Percentiles rank a stretch among this genome's conserved stretches.
Conservation (phyloP, 1,140 invertebrate species). For the Drosophila sulfurigaster region DNA sequence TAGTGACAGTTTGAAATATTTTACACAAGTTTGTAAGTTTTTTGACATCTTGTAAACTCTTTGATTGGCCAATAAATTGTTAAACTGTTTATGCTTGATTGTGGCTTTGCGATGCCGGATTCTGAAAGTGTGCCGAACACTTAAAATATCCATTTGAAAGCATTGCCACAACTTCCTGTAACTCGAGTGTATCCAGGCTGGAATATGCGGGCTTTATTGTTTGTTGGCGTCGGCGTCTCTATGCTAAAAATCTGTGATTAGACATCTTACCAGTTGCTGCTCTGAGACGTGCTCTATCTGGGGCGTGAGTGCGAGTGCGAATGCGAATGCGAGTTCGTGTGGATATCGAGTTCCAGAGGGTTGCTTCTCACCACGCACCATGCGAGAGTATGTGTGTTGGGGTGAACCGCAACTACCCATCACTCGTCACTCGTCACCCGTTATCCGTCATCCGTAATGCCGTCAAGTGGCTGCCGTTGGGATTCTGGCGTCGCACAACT, state of each 20-base stretch:
- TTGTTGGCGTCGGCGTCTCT: slow-evolving; percentile 8
- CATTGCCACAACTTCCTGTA: slow-evolving; percentile 16
- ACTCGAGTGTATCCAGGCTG: slow-evolving; percentile 12
- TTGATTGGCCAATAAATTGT: background rate
- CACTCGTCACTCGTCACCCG: background rate
- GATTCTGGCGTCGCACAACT: slow-evolving; percentile 1
- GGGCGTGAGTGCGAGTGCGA: background rate
- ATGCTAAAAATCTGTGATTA: slow-evolving; percentile 14
- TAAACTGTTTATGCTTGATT: background rate
- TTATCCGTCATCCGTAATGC: slow-evolving; percentile 1
- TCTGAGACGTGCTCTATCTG: slow-evolving; percentile 12
- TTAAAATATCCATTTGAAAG: slow-evolving; percentile 18
- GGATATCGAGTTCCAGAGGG: slow-evolving; percentile 10
- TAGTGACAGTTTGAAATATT: background rate
- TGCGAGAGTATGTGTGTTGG: slow-evolving; percentile 1
- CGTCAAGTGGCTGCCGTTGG: slow-evolving; percentile 20
- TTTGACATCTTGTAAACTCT: background rate
- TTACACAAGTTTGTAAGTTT: background rate
- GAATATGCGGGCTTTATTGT: slow-evolving; percentile 10
- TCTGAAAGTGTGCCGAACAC: background rate
- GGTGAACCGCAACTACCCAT: slow-evolving; percentile 13
- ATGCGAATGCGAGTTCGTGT: too few species aligned
- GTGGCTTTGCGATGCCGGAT: background rate
- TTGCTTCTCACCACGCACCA: slow-evolving; percentile 1
- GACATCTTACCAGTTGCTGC: slow-evolving; percentile 11